Conservation (phyloP, 2,113 vertebrate species). For the Pseudopodoces humilis region DNA sequence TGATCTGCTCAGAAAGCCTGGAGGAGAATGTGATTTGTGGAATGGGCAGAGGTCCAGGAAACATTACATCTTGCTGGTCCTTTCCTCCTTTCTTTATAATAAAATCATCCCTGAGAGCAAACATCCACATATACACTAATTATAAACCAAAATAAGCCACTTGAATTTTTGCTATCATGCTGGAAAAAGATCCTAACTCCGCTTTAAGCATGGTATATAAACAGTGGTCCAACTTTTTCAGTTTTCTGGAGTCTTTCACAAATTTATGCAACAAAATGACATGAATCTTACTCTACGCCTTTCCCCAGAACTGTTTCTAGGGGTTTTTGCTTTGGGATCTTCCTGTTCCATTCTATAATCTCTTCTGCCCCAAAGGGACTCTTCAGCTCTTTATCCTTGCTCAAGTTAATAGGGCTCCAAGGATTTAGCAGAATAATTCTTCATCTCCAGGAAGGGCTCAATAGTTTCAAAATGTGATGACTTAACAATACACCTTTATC, state of each 20-base stretch:
- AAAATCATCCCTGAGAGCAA: constrained; percentile 9
- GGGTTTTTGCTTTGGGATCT: neutral
- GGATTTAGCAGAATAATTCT: constrained; percentile 1
- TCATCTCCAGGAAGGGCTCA: neutral
- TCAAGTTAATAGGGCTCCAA: neutral
- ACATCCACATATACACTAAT: neutral
- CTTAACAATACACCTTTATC: constrained; percentile 1
- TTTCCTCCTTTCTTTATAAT: neutral
- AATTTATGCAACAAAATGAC: neutral
- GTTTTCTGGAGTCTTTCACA: neutral
- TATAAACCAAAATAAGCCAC: neutral
- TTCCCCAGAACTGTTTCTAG: neutral
- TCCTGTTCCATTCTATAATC: neutral
- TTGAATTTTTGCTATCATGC: neutral
- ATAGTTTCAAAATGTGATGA: neutral
- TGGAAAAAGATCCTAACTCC: neutral
- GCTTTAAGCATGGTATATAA: neutral
- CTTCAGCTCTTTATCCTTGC: neutral
- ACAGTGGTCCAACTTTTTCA: neutral
- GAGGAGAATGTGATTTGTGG: constrained; percentile 31
- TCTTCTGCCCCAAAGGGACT: neutral
- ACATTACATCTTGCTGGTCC: neutral
- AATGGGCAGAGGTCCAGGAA: constrained; percentile 39
- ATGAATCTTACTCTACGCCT: neutral
- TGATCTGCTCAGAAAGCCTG: neutral